These are phyloP conservation scores for Thunnus thynnus DNA, from an alignment of 2,113 vertebrate genomes.

Conservation along the genomic window DNA sequence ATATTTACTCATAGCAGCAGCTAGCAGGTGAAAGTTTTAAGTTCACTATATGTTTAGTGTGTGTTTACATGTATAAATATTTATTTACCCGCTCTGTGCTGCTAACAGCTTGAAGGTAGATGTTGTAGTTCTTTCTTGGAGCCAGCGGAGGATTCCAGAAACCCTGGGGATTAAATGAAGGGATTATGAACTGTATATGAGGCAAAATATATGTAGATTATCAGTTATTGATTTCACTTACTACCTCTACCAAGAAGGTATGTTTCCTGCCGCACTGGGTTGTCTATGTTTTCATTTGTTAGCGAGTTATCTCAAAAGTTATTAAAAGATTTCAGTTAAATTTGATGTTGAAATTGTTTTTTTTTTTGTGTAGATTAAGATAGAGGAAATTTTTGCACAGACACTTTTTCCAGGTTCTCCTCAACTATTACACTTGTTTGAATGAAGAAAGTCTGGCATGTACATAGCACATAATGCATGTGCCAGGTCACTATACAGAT, in stretches of 20 bases:
- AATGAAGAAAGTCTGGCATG: not conserved
- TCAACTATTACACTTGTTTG: not conserved
- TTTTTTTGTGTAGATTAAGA: not conserved
- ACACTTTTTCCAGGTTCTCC: not conserved
- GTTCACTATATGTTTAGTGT: slow-evolving; percentile 8
- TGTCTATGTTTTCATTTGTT: not conserved
- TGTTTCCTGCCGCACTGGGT: not conserved
- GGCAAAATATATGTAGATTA: not conserved
- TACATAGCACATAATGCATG: not conserved
- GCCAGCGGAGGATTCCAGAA: slow-evolving; percentile 97
- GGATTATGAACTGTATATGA: not conserved
- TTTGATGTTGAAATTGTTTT: too few species aligned
- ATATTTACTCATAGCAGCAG: slow-evolving; percentile 5
- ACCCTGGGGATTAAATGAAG: slow-evolving; percentile 77
- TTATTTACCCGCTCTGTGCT: slow-evolving; percentile 94
- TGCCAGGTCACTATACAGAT: not conserved
- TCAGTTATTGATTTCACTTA: not conserved
- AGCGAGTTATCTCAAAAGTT: not conserved
- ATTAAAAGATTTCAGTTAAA: not conserved
- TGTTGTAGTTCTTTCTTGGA: slow-evolving; percentile 98
- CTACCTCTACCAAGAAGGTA: not conserved
- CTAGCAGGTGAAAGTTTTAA: not conserved
- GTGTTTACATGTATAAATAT: slow-evolving; percentile 11
- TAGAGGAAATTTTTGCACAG: too few species aligned
- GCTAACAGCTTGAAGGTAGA: slow-evolving; percentile 99